Base-by-base conservation (phyloP, 2,888 invertebrate genomes). In the Apodemia zela region DNA sequence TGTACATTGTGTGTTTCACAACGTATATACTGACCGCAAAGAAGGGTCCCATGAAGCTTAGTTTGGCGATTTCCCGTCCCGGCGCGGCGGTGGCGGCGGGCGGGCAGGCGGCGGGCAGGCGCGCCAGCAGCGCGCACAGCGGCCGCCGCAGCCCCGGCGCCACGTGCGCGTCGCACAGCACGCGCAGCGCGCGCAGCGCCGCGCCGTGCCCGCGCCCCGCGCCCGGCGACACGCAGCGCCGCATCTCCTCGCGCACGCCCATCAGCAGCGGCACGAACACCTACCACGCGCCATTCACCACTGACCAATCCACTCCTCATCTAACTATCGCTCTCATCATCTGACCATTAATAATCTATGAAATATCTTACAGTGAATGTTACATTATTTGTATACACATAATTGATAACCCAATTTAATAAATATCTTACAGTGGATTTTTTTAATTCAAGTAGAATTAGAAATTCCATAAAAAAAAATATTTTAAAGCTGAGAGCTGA, bases 1-100 rank as follows among this genome's bases (percentile, higher is more conserved):
- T 25, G 25, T 25, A 25, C 25, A 25, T 25, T 25, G 25, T 4
- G 25, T 25, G 25, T 25, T 25, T 25, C 4, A 25, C 4, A 33
- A 33, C 6, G 33, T 33, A 33, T 33, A 21, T 11, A 80, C 83
- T 81, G 0, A 98, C 94, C 11, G 95, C 95, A 69, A 99, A 93
- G 86, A 99, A 98, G 0, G 98, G 97, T 17, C 98, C 98, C 8
- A 99, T 93, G 79, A 95, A 97, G 64, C 97, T 96, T 59, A 96
- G 94, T 62, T 95, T 93, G 0, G 97, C 95, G 65, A 98, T 93
- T 86, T 99, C 99, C 54, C 98, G 93, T 0, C 99, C 99, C 0
- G 93, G 93, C 7, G 96, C 96, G 1, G 94, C 94, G 1, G 96
- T 96, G 71, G 95, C 93, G 1, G 95, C 85, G 11, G 94, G 93